Evolutionary conservation across 2,797 vertebrate genomes (phyloP).

Genomic region (Fratercula arctica): DNA sequence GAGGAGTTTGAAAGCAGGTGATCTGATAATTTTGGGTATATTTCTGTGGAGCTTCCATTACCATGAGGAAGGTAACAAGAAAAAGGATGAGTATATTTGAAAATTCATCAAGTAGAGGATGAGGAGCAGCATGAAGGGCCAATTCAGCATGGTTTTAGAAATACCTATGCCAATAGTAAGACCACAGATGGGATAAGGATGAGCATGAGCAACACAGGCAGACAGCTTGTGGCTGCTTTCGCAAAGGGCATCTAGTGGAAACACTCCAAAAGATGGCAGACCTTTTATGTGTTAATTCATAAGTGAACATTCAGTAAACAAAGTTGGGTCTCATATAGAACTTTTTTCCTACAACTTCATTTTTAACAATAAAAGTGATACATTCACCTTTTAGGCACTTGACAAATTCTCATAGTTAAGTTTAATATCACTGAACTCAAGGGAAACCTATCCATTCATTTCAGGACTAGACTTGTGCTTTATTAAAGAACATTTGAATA

Average conservation of each 20-base stretch:
- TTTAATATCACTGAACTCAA: neutral
- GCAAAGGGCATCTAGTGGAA: neutral
- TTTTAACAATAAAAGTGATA: neutral
- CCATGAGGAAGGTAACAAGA: neutral
- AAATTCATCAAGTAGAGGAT: neutral
- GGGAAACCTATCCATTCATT: neutral
- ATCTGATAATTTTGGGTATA: neutral
- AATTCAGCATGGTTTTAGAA: neutral
- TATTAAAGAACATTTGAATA: neutral
- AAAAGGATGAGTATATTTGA: neutral
- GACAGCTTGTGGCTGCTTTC: neutral
- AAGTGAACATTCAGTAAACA: neutral
- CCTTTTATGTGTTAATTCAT: neutral
- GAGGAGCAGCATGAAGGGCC: neutral
- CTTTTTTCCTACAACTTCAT: neutral
- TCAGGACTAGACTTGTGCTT: neutral
- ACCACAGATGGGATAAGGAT: neutral
- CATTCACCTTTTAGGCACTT: neutral
- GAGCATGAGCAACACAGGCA: neutral
- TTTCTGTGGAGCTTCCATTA: neutral
- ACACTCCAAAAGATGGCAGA: neutral
- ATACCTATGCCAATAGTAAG: neutral
- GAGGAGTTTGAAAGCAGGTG: neutral
- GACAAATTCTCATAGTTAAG: neutral
- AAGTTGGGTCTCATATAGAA: neutral